Evolutionary conservation across 2,888 invertebrate species (phyloP), one percentile per base, ranked within the genome.

Genomic region (Allacma fusca): DNA sequence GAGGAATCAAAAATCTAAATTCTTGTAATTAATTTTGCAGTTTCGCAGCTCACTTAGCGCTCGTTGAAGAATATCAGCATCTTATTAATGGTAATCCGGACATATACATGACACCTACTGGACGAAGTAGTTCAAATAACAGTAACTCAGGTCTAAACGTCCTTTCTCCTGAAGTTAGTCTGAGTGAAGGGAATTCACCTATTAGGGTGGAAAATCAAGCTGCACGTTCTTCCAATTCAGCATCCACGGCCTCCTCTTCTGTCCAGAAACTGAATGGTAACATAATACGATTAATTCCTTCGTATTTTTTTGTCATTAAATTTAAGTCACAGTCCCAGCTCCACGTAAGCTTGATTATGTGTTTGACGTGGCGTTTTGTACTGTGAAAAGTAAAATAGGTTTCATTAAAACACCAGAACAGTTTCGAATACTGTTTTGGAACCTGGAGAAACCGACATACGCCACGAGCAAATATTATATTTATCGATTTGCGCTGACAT

Each of bases 21-120:
- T 0, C 28, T 70, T 69, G 62, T 23, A 26, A 50, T 50, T 19
- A 2, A 50, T 50, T 5, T 19, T n/a, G 50, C 74, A 83, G 84
- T 50, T 81, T 82, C 34, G 84, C 83, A 24, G 83, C 82, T 80
- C 84, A 84, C 57, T 72, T 84, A 79, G 83, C 82, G 34, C 76
- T 83, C 21, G 83, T 84, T 59, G 84, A 83, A 70, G 83, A 84
- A 77, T 84, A 84, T 77, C 84, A 84, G 74, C 82, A 83, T 75
- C 75, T 84, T 70, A 83, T 84, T 65, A 84, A 84, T 70, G 84
- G 84, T 23, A 83, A 84, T 74, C 83, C 84, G 28, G 84, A 84
- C 24, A 79, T 79, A 19, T 83, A 79, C 75, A 80, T 81, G 62
- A 80, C 82, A 24, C 81, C 82, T 9, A 50, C 80, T 44, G 83